Conservation (phyloP, 2,113 vertebrate genomes). For the Geococcyx californianus region DNA sequence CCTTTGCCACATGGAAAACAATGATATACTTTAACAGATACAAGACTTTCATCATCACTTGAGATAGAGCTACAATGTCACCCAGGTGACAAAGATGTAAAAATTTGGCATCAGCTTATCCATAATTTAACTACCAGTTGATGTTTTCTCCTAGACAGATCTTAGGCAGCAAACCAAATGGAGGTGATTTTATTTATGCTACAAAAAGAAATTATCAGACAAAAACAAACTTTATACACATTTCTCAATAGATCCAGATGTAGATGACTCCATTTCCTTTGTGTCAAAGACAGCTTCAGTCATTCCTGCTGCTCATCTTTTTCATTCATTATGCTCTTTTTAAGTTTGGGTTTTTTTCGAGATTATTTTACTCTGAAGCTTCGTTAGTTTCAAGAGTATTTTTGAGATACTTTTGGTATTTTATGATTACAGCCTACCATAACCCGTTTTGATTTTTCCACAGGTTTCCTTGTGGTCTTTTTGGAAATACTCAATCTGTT, state of each 20-base stretch:
- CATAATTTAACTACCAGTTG: not conserved
- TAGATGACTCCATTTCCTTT: not conserved
- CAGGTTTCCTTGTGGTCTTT: not conserved
- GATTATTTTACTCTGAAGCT: not conserved
- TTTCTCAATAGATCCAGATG: not conserved
- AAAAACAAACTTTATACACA: not conserved
- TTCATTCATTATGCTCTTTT: not conserved
- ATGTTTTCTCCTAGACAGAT: not conserved
- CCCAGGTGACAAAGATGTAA: not conserved
- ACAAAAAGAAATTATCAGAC: not conserved
- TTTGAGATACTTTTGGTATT: not conserved
- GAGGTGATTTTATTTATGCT: not conserved
- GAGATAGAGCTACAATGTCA: not conserved
- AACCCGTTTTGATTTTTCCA: not conserved
- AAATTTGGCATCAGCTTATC: not conserved
- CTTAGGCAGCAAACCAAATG: not conserved
- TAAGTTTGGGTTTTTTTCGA: not conserved
- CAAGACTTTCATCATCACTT: not conserved
- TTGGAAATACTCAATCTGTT: not conserved
- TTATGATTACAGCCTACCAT: not conserved
- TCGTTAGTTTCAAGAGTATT: not conserved
- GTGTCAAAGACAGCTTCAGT: not conserved
- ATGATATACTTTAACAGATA: not conserved
- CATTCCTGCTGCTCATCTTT: not conserved
- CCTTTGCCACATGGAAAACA: not conserved